Conservation (phyloP, 2,888 invertebrate species). For the Panzeria rudis region DNA sequence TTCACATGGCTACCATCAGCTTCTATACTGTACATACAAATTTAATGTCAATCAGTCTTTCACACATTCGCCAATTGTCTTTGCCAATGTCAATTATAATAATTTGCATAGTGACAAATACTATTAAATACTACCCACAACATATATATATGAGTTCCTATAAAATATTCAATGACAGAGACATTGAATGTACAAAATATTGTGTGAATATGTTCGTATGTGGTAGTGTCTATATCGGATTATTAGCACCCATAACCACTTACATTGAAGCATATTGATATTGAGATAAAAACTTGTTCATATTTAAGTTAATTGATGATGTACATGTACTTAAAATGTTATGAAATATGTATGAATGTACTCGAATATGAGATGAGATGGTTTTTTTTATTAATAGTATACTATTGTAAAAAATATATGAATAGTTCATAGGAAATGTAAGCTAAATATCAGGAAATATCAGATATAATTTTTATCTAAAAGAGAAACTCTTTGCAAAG, state of each 20-base stretch:
- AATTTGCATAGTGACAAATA: constrained; percentile 43
- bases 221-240: constrained; percentile 1
- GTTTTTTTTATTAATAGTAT: not conserved
- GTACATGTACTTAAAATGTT: constrained; percentile 19
- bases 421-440: no score
- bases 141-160: not conserved
- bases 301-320: constrained; percentile 47
- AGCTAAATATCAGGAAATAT: no score
- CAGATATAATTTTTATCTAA: no score
- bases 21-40: not conserved
- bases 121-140: constrained; percentile 4
- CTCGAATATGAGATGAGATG: not conserved
- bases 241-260: constrained; percentile 4
- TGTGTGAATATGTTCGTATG: not conserved
- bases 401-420: no score
- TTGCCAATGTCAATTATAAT: constrained; percentile 65
- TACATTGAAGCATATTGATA: not conserved
- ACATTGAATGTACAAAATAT: not conserved
- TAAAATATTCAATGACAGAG: not conserved
- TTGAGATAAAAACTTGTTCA: constrained; percentile 41
- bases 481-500: no score
- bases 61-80: constrained; percentile 52
- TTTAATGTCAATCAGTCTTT: constrained; percentile 13
- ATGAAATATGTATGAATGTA: not conserved
- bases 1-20: not conserved